Evolutionary conservation across 37 sponge, comb jelly and placozoan species (phyloP), one percentile per base, ranked within the genome.

Genomic region (Lycopodina hypogea): DNA sequence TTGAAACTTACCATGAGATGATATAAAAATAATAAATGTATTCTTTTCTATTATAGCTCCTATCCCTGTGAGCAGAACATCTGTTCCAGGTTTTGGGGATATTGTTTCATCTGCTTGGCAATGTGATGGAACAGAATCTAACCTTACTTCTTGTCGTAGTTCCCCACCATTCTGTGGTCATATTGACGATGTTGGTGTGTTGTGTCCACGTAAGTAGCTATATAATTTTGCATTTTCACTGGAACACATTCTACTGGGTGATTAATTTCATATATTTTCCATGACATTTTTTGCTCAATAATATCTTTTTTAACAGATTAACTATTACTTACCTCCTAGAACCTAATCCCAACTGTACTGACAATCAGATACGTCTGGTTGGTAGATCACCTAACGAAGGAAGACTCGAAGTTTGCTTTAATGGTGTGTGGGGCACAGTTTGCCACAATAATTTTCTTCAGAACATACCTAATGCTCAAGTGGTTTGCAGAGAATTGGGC

Each of bases 401-500:
- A 3, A 26, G 78, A 22, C 61, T 84, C 32, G 85, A 84, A 32
- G 42, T 84, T 21, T 84, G 75, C 71, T 77, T 38, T 67, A 76
- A 75, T 50, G 78, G 71, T 9, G n/a, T 36, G 38, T 84, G 85
- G 85, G 85, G 85, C 18, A 77, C 78, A 19, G 61, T 84, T 32
- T 84, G 85, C 26, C 81, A 80, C 36, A 29, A 69, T 21, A 71
- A 70, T 1, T 84, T n/a, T n/a, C n/a, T n/a, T n/a, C n/a, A 78
- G 85, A 71, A 32, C 26, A 8, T 26, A 19, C 0, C 21, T 7
- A 78, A 68, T 12, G 78, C 78, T 38, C 17, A 68, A 3, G 85
- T 84, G 1, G 71, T 84, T 30, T 80, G 81, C 71, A 18, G 71
- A 41, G 56, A 69, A 59, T 30, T 80, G 8, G 71, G 71, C 14